Base-by-base conservation (phyloP, 2,797 vertebrate species). In the Myripristis jacobus region DNA sequence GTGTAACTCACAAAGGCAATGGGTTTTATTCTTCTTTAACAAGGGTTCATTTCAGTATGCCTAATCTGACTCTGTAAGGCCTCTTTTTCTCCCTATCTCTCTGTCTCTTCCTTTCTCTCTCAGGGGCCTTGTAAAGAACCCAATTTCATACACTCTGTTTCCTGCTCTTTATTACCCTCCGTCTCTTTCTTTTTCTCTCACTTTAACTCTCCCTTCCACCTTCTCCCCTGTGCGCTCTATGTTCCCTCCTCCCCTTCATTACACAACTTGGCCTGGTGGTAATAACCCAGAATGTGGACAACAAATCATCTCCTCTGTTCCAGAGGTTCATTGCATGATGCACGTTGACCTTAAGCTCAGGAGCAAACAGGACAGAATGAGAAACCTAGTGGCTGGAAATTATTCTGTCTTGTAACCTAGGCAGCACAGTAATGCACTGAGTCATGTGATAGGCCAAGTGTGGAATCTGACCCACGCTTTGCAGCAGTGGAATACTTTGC, bases 111-210 rank as follows among this genome's bases (percentile, higher is more conserved):
- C 41, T 58, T 38, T 53, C 50, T 71, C 55, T 82, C 76, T 86
- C 68, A 3, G 34, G 70, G 71, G 73, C 61, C 74, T 70, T 84
- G 74, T 86, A 85, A 84, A 84, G 78, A 81, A 78, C 79, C 76
- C 81, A 87, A 86, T 86, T 87, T 80, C 72, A 84, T 88, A 66
- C 83, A 78, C 81, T 85, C 77, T 62, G 73, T 90, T 83, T 87
- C 82, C 73, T 86, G 56, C 63, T 75, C 80, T 76, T 81, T 82
- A 83, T 84, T 80, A 77, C 69, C 67, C 58, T 62, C 2, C 0
- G 53, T 69, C 27, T 70, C 56, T 21, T 48, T n/a, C 19, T 48
- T 19, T 48, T 27, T 44, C 21, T 67, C 55, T 51, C 48, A 27
- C 29, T 34, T 55, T n/a, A 1, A 3, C 62, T 38, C 8, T 6